Evolutionary conservation across 2,797 vertebrate species (phyloP).

Genomic region (Lutjanus argentimaculatus): DNA sequence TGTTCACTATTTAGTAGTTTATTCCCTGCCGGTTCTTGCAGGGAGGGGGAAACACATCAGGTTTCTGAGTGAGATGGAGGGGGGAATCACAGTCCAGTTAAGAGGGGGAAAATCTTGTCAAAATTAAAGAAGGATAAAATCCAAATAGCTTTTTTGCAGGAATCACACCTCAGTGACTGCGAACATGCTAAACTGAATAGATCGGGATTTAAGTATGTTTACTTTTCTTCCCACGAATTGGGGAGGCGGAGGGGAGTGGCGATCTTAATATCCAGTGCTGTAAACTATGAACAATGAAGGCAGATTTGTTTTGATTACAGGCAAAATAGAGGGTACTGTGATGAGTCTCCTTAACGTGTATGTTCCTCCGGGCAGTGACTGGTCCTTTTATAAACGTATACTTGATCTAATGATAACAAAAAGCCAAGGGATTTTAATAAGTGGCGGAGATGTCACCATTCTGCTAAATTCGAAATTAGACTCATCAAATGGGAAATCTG

Average conservation of each 20-base stretch:
- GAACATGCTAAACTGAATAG: constrained; percentile 50
- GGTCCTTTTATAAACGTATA: constrained; percentile 33
- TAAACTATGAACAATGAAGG: constrained; percentile 53
- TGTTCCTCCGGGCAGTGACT: constrained; percentile 19
- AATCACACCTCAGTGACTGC: constrained; percentile 3
- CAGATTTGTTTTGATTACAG: constrained; percentile 31
- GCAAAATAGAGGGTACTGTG: constrained; percentile 6
- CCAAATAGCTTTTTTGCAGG: constrained; percentile 41
- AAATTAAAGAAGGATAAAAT: constrained; percentile 48
- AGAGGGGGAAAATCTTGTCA: constrained; percentile 20
- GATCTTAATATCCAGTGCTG: constrained; percentile 1
- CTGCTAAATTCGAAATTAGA: background rate
- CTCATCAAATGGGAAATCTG: constrained; percentile 13
- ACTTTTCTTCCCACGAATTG: constrained; percentile 5
- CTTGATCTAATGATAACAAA: constrained; percentile 41
- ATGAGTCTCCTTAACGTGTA: constrained; percentile 28
- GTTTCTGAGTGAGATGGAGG: background rate
- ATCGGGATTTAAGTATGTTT: constrained; percentile 32
- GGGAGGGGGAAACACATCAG: background rate
- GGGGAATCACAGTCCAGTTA: constrained; percentile 16
- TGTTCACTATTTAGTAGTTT: background rate
- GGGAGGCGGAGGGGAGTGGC: constrained; percentile 31
- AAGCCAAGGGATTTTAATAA: constrained; percentile 22
- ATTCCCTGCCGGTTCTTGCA: background rate
- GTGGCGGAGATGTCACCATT: constrained; percentile 27